These are phyloP conservation scores for Malurus melanocephalus DNA, from an alignment of 2,113 vertebrate species.

Conservation along the genomic window DNA sequence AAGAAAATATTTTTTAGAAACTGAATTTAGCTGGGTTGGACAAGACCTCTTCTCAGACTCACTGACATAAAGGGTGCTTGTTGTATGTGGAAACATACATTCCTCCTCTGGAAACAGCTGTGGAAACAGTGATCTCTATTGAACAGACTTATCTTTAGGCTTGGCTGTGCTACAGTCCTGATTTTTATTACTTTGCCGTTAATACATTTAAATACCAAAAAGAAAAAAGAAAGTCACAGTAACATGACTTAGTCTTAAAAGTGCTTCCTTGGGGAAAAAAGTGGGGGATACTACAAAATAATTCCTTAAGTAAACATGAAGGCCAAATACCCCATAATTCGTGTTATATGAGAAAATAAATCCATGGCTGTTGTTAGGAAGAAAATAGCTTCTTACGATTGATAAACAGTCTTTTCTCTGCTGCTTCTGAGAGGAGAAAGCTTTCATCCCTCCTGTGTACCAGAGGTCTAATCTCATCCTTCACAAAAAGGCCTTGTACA, in stretches of 20 bases:
- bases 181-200: not conserved
- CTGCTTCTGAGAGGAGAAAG: not conserved
- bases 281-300: not conserved
- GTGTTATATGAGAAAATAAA: slow-evolving; percentile 1
- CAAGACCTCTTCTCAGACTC: not conserved
- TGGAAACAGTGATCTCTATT: slow-evolving; percentile 27
- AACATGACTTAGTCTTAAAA: not conserved
- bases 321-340: not conserved
- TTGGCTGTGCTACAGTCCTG: not conserved
- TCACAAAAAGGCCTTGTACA: slow-evolving; percentile 5
- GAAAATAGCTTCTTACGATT: not conserved
- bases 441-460: not conserved
- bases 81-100: slow-evolving; percentile 7
- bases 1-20: slow-evolving; percentile 48
- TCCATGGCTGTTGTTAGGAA: not conserved
- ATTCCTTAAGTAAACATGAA: not conserved
- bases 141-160: not conserved
- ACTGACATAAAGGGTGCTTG: not conserved
- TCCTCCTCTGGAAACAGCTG: not conserved
- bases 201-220: not conserved
- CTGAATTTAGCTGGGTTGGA: not conserved
- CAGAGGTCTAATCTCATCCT: not conserved
- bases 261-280: not conserved
- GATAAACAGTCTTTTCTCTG: not conserved
- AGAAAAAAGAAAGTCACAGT: not conserved